Conservation (phyloP, 2,797 vertebrate species). For the Monodelphis domestica region DNA sequence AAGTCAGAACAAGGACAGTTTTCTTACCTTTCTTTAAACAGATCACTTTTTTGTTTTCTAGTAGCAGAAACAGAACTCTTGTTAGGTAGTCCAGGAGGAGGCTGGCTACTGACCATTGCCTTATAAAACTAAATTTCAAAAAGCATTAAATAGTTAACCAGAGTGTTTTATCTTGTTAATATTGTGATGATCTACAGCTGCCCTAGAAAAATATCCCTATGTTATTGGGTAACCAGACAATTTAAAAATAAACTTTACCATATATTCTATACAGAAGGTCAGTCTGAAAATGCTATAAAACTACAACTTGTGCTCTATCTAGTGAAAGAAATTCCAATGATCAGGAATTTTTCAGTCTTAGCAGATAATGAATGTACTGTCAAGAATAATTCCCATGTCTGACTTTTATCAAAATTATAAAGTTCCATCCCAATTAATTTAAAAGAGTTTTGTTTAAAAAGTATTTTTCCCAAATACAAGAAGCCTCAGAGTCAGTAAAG, state of each 20-base stretch:
- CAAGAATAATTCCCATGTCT: not conserved
- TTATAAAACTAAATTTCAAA: conserved; percentile 61
- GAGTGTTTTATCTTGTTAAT: conserved; percentile 22
- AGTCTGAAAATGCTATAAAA: not conserved
- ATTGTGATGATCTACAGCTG: conserved; percentile 49
- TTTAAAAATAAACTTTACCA: not conserved
- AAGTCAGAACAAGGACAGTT: conserved; percentile 19
- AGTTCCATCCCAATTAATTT: not conserved
- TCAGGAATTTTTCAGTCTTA: not conserved
- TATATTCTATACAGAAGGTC: not conserved
- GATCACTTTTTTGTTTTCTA: conserved; percentile 61
- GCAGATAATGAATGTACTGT: not conserved
- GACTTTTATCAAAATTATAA: not conserved
- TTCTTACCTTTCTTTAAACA: conserved; percentile 63
- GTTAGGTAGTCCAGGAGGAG: conserved; percentile 40
- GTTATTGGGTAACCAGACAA: conserved; percentile 39
- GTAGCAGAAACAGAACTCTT: conserved; percentile 66
- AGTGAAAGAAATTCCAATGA: not conserved
- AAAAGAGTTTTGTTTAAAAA: not conserved
- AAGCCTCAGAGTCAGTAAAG: not conserved
- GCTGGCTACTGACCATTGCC: conserved; percentile 40
- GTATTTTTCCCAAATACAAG: not conserved
- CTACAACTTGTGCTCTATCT: not conserved
- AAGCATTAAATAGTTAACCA: conserved; percentile 53
- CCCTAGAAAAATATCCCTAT: conserved; percentile 37